phyloP scores from a whole-genome alignment of 2,888 invertebrate species.

The Cantharis lateralis region DNA sequence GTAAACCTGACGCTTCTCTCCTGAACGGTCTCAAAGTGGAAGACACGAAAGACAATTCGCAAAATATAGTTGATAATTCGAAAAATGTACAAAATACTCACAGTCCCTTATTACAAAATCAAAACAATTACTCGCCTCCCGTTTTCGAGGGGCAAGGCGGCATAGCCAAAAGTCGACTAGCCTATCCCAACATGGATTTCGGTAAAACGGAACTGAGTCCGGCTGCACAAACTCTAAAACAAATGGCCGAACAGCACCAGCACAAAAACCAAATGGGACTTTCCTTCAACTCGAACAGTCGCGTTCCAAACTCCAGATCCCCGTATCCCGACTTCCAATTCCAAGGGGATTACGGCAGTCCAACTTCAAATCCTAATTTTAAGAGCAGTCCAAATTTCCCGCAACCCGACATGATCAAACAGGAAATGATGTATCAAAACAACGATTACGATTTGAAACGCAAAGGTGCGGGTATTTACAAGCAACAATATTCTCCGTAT shows the following conservation, averaged over 20 bases:
- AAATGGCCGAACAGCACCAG: constrained; percentile 97
- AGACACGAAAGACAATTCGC: constrained; percentile 47
- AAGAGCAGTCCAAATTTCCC: constrained; percentile 54
- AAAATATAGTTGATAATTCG: constrained; percentile 34
- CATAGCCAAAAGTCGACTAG: constrained; percentile 38
- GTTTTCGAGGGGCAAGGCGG: constrained; percentile 43
- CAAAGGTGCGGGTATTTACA: constrained; percentile 52
- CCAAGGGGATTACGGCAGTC: constrained; percentile 59
- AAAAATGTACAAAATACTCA: constrained; percentile 43
- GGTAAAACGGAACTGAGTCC: constrained; percentile 74
- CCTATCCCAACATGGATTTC: constrained; percentile 54
- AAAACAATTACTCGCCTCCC: constrained; percentile 49
- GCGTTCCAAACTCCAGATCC: constrained; percentile 56
- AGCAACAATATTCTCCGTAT: constrained; percentile 72
- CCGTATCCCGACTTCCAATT: constrained; percentile 69
- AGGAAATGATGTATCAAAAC: constrained; percentile 58
- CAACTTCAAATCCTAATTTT: constrained; percentile 52
- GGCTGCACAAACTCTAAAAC: constrained; percentile 93
- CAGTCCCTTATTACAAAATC: constrained; percentile 47
- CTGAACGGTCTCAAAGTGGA: constrained; percentile 50
- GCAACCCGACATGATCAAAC: constrained; percentile 62
- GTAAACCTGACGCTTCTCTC: constrained; percentile 45
- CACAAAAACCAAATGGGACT: constrained; percentile 77
- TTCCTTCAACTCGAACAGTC: constrained; percentile 57
- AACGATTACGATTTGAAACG: constrained; percentile 57